Evolutionary conservation across 2,797 vertebrate species (phyloP).

Genomic region (Phoeniculus purpureus): DNA sequence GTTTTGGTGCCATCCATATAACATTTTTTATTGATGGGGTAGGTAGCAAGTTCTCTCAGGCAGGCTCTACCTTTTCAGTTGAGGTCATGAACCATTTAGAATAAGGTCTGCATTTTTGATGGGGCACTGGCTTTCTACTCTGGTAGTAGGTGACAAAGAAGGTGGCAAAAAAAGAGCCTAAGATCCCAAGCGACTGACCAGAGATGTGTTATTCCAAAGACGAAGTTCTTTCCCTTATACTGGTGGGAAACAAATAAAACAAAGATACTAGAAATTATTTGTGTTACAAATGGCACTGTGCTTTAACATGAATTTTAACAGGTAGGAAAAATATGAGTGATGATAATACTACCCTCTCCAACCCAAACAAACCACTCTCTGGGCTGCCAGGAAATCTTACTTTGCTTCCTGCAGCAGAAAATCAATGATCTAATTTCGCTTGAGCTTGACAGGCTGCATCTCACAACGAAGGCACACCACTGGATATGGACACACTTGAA

Average conservation of each 20-base stretch:
- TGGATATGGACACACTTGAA: constrained; percentile 16
- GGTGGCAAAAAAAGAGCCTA: background rate
- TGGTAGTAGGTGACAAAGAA: background rate
- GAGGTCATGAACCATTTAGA: background rate
- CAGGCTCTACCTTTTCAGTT: background rate
- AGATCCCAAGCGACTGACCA: background rate
- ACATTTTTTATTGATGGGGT: background rate
- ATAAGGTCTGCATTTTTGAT: background rate
- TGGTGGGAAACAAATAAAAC: background rate
- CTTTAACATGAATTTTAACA: background rate
- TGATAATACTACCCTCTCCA: background rate
- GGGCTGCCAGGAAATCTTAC: background rate
- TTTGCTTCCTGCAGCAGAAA: constrained; percentile 46
- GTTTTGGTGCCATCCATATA: background rate
- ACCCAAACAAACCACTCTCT: background rate
- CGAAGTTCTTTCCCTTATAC: background rate
- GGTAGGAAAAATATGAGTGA: background rate
- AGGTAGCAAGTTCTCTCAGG: background rate
- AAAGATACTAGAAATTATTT: background rate
- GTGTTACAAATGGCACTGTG: background rate
- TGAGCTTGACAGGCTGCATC: constrained; percentile 20
- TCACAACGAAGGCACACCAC: constrained; percentile 5
- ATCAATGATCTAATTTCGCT: constrained; percentile 40
- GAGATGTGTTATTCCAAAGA: background rate
- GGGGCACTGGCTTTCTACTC: background rate